Evolutionary conservation across 2,113 vertebrate species (phyloP), one percentile per base, ranked within the genome.

Genomic region (Mesocricetus auratus): DNA sequence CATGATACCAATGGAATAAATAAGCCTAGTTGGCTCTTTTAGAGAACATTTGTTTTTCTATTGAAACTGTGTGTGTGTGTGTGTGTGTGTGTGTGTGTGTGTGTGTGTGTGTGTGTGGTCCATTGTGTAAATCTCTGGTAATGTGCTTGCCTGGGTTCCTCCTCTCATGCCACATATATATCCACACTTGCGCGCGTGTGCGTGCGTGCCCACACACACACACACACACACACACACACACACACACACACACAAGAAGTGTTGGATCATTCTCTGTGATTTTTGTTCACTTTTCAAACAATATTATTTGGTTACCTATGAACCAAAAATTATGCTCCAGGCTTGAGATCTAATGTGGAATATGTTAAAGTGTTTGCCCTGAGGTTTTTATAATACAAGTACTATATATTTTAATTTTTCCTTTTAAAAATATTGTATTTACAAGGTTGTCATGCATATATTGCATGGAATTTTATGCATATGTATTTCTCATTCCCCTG

Each of bases 151-250:
- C 11, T 68, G 12, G 17, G 26, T 24, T 88, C 74, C 39, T 24
- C 42, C 42, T 62, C 12, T 47, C 5, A 47, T 0, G 13, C 0
- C 7, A 56, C 42, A 8, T 1, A 3, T 53, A 10, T 53, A 53
- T 12, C n/a, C n/a, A n/a, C n/a, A n/a, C n/a, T n/a, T n/a, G n/a
- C n/a, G n/a, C n/a, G n/a, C n/a, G n/a, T n/a, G n/a, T n/a, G n/a
- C n/a, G n/a, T n/a, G n/a, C n/a, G n/a, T n/a, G n/a, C n/a, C n/a
- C 39, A 68, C 53, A 3, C 53, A 66, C 17, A 47, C 19, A 42
- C 31, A 36, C 31, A 60, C 58, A 78, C 50, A 17, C 45, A 88
- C 7, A 50, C 74, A 75, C 42, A 75, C 73, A 50, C 74, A 31
- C 74, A 17, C 77, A 79, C 47, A 79, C 31, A 78, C 75, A 78